These are phyloP conservation scores for Aplysina aerophoba DNA, from an alignment of 37 sponge, comb jelly and placozoan species.

Conservation along the genomic window DNA sequence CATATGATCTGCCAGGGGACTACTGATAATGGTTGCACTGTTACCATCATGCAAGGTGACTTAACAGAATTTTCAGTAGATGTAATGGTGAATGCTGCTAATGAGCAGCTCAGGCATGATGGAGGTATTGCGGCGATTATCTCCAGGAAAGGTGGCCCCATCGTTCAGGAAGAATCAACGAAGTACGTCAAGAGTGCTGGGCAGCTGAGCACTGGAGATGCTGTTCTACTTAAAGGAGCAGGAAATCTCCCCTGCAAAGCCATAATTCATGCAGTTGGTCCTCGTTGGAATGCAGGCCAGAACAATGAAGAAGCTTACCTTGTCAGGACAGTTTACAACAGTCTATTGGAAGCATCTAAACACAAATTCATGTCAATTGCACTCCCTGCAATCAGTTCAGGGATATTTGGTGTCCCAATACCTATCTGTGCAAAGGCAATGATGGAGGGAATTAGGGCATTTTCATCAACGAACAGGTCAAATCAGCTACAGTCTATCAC, in stretches of 20 bases:
- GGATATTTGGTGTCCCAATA: conserved; percentile 20
- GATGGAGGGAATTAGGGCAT: conserved; percentile 28
- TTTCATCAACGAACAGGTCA: background rate
- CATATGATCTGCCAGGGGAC: background rate
- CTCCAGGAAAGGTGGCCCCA: conserved; percentile 59
- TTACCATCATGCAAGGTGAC: conserved; percentile 45
- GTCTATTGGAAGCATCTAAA: conserved; percentile 3
- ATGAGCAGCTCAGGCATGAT: conserved; percentile 56
- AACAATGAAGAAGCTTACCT: conserved; percentile 70
- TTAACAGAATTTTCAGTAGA: conserved; percentile 70
- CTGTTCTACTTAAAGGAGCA: conserved; percentile 41
- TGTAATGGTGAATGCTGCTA: conserved; percentile 83
- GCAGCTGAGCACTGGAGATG: conserved; percentile 51
- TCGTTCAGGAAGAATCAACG: conserved; percentile 53
- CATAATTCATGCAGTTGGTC: conserved; percentile 72
- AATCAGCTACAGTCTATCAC: background rate
- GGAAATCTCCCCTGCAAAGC: conserved; percentile 63
- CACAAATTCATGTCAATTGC: background rate
- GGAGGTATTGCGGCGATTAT: conserved; percentile 68
- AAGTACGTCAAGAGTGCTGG: conserved; percentile 25
- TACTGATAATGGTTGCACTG: conserved; percentile 9
- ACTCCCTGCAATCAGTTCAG: conserved; percentile 16
- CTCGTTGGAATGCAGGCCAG: conserved; percentile 38
- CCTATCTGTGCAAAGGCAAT: background rate
- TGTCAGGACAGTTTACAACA: conserved; percentile 56